phyloP scores from a whole-genome alignment of 2,113 vertebrate genomes.

The Platichthys flesus region DNA sequence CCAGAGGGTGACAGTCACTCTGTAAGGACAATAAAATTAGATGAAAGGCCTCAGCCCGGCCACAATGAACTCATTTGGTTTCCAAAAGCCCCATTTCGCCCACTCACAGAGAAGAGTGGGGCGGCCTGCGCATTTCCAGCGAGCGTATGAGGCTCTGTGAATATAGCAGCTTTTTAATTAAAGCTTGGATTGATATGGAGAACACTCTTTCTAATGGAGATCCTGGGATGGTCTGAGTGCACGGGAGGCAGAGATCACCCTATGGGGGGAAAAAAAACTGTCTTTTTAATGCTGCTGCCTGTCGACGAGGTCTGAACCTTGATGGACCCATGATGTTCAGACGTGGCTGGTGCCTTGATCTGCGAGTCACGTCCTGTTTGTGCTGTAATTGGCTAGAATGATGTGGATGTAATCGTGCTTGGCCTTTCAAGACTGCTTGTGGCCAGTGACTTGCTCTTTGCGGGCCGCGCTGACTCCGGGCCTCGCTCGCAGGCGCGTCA shows the following conservation, averaged over 20 bases:
- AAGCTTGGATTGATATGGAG: slow-evolving; percentile 85
- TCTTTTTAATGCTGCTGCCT: slow-evolving; percentile 11
- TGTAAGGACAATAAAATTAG: slow-evolving; percentile 70
- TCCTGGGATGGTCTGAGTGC: slow-evolving; percentile 58
- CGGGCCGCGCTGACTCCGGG: slow-evolving; percentile 46
- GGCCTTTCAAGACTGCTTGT: slow-evolving; percentile 64
- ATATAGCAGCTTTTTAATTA: slow-evolving; percentile 88
- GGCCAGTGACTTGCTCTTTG: slow-evolving; percentile 42
- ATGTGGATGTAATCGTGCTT: slow-evolving; percentile 46
- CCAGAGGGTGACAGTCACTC: slow-evolving; percentile 77
- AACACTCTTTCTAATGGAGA: slow-evolving; percentile 86
- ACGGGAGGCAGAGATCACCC: slow-evolving; percentile 41
- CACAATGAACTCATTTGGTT: slow-evolving; percentile 84
- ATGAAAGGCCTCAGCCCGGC: slow-evolving; percentile 73
- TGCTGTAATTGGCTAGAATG: slow-evolving; percentile 37
- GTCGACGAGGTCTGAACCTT: background rate
- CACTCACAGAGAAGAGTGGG: slow-evolving; percentile 66
- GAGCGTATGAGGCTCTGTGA: slow-evolving; percentile 72
- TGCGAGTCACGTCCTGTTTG: slow-evolving; percentile 42
- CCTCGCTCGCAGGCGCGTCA: slow-evolving; percentile 45
- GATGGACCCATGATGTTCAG: slow-evolving; percentile 29
- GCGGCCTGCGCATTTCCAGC: slow-evolving; percentile 68
- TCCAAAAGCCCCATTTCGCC: slow-evolving; percentile 78
- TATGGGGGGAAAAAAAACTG: slow-evolving; percentile 23
- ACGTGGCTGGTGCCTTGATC: slow-evolving; percentile 39